Evolutionary conservation across 2,888 invertebrate species (phyloP), one percentile per base, ranked within the genome.

Genomic region (Microlaimidae sp.): DNA sequence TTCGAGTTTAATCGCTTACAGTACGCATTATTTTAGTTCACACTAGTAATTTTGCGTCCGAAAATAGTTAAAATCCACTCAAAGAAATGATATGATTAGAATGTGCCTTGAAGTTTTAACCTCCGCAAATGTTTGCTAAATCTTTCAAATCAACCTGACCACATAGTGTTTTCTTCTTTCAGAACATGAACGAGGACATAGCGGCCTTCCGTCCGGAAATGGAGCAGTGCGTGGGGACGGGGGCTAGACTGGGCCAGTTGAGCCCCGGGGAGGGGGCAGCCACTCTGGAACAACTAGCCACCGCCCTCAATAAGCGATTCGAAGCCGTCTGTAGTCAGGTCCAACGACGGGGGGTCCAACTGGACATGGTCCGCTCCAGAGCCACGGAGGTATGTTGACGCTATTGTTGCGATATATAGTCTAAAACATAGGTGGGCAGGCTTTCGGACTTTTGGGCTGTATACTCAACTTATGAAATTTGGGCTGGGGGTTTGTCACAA

Each of bases 301-400:
- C 84, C 0, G 79, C 92, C 54, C 89, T 90, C 73, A 90, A 89
- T 73, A 78, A 89, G 24, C 79, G 92, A 50, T 93, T 92, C 72
- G 92, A 92, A 67, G 82, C 85, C n/a, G 86, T 95, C 65, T 85
- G 85, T 7, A 93, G 95, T 67, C 89, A 92, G 73, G 85, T 95
- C 55, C 89, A 92, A 74, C 79, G 90, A 52, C 83, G 85, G 70
- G 88, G 88, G 0, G 92, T 93, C 70, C 80, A 92, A 56, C 79
- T 95, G 41, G 82, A 88, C 67, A 77, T 92, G 32, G 87, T 89
- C 67, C 62, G 63, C 26, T 58, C 59, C 23, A 63, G 64, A 42
- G 61, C 62, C 3, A 46, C 23, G n/a, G 43, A 43, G 23, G 43
- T 43, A 32, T 32, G 32, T 7, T 32, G 10, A 7, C 10, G 7